Evolutionary conservation across 2,888 invertebrate species (phyloP).

Genomic region (Noctua janthina): DNA sequence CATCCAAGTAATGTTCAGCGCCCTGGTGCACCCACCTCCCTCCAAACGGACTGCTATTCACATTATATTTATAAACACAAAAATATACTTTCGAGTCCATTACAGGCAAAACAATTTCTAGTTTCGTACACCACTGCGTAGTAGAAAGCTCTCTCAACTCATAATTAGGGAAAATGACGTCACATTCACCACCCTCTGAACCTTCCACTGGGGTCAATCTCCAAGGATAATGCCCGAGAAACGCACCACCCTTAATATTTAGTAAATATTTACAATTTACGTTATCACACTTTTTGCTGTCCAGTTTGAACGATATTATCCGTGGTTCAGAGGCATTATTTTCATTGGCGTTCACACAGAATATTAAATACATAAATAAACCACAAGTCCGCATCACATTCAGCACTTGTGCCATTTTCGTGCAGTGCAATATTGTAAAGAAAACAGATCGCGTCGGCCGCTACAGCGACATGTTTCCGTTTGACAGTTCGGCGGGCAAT

Average conservation of each 20-base stretch:
- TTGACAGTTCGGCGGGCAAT: conserved; percentile 86
- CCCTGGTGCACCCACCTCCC: conserved; percentile 90
- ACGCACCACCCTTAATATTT: conserved; percentile 82
- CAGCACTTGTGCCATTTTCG: conserved; percentile 82
- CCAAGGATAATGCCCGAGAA: conserved; percentile 85
- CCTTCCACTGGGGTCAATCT: conserved; percentile 81
- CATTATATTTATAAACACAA: conserved; percentile 78
- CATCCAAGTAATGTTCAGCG: conserved; percentile 81
- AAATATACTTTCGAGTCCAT: conserved; percentile 79
- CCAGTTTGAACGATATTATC: conserved; percentile 79
- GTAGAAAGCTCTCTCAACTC: conserved; percentile 83
- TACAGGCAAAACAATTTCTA: conserved; percentile 79
- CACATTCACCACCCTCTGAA: conserved; percentile 80
- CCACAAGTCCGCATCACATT: conserved; percentile 88
- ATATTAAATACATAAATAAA: conserved; percentile 80
- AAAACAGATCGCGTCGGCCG: conserved; percentile 73
- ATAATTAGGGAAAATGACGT: conserved; percentile 82
- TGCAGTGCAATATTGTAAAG: conserved; percentile 72
- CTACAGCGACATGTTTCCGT: conserved; percentile 81
- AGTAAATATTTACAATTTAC: conserved; percentile 88
- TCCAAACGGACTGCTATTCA: conserved; percentile 75
- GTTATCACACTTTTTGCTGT: conserved; percentile 75
- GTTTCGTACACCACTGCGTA: conserved; percentile 74
- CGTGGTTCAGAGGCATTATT: conserved; percentile 73
- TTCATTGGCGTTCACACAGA: conserved; percentile 75